Percentiles rank a stretch among this genome's conserved stretches.
Evolutionary conservation across 1,140 invertebrate species (phyloP).

Genomic region (Scylla paramamosain): DNA sequence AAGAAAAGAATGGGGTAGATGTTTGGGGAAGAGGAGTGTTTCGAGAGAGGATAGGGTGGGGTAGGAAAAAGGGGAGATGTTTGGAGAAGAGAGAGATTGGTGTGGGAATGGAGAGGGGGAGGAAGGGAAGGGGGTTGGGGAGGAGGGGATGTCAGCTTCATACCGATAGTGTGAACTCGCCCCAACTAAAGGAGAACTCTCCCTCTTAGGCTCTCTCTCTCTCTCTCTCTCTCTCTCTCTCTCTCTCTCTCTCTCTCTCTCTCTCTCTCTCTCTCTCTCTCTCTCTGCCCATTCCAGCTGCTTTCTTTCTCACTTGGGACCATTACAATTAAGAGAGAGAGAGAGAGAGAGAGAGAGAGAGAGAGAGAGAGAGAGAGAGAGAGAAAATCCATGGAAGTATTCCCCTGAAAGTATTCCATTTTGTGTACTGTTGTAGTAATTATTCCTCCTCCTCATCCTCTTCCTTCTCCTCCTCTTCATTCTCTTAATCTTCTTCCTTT

Average conservation of each 20-base stretch:
- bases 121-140: not conserved
- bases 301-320: not conserved
- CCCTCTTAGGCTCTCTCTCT: not conserved
- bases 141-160: not conserved
- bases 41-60: not conserved
- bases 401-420: not conserved
- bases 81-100: not conserved
- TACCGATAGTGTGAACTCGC: not conserved
- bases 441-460: not conserved
- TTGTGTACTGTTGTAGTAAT: not conserved
- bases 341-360: conserved; percentile 20
- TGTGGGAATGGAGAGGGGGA: not conserved
- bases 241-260: not conserved
- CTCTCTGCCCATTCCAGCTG: not conserved
- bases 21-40: not conserved
- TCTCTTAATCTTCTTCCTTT: not conserved
- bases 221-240: no score
- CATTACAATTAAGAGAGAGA: not conserved
- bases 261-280: not conserved
- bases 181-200: conserved; percentile 1
- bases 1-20: not conserved
- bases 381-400: not conserved
- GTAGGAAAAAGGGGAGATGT: not conserved
- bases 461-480: not conserved
- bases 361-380: not conserved